phyloP scores from a whole-genome alignment of 37 sponge, comb jelly and placozoan species.

The Tethya wilhelma region DNA sequence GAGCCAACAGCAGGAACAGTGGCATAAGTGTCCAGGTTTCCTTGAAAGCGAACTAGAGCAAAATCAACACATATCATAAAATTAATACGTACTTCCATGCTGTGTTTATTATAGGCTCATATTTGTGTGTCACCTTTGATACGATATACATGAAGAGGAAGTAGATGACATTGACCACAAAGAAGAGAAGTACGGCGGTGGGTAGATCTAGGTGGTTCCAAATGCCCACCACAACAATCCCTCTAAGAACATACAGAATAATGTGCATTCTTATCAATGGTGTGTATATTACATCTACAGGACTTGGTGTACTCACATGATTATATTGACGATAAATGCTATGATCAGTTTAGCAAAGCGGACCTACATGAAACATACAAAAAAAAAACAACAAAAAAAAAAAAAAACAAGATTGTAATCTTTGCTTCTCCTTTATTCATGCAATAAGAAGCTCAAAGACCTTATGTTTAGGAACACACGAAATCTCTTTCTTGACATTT shows the following conservation, averaged over 20 bases:
- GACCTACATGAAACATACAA: conserved; percentile 1
- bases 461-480: background rate
- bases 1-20: background rate
- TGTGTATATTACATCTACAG: no score
- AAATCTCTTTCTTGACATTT: no score
- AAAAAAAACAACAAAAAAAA: background rate
- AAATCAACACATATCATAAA: background rate
- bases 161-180: conserved; percentile 56
- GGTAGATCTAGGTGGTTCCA: conserved; percentile 22
- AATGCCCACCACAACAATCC: conserved; percentile 8
- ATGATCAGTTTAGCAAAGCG: conserved; percentile 19
- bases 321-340: conserved; percentile 4
- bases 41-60: conserved; percentile 9
- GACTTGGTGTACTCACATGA: conserved; percentile 32
- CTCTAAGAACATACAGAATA: no score
- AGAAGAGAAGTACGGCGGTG: conserved; percentile 49
- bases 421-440: background rate
- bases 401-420: no score
- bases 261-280: no score
- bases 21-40: conserved; percentile 43
- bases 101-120: background rate
- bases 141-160: conserved; percentile 61
- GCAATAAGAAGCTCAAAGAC: background rate
- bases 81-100: background rate
- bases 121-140: conserved; percentile 25